These are phyloP conservation scores for Anthophora plumipes DNA, from an alignment of 2,888 invertebrate genomes.

Conservation along the genomic window DNA sequence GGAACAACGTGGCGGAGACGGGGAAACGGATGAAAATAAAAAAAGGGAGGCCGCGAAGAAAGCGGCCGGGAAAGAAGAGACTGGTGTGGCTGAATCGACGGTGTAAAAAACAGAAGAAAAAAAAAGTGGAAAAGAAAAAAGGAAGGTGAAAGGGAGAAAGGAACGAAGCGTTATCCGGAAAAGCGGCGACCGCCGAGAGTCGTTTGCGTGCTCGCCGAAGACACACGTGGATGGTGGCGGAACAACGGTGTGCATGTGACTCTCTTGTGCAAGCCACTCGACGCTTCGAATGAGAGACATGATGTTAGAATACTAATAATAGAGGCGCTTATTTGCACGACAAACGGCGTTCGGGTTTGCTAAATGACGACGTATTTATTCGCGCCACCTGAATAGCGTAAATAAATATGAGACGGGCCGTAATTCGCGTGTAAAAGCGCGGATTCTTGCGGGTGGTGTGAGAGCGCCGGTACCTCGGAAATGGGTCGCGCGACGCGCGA, in stretches of 20 bases:
- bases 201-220: conserved; percentile 4
- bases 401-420: conserved; percentile 33
- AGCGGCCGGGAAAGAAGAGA: conserved; percentile 39
- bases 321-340: conserved; percentile 40
- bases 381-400: conserved; percentile 36
- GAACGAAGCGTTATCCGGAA: conserved; percentile 55
- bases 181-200: conserved; percentile 30
- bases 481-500: not conserved
- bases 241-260: conserved; percentile 15
- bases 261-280: conserved; percentile 43
- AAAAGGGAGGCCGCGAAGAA: conserved; percentile 55
- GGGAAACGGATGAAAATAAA: conserved; percentile 12
- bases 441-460: not conserved
- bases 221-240: not conserved
- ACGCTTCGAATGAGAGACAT: conserved; percentile 49
- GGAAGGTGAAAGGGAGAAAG: not conserved
- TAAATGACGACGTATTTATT: conserved; percentile 44
- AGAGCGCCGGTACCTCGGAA: not conserved
- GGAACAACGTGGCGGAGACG: conserved; percentile 32
- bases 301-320: conserved; percentile 56
- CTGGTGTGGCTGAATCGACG: conserved; percentile 35
- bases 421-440: not conserved
- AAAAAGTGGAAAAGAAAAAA: not conserved
- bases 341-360: conserved; percentile 11
- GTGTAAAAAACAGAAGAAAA: not conserved